Evolutionary conservation across 35 echinoderm and acorn worm genomes (phyloP).

Genomic region (Hemicentrotus pulcherrimus): DNA sequence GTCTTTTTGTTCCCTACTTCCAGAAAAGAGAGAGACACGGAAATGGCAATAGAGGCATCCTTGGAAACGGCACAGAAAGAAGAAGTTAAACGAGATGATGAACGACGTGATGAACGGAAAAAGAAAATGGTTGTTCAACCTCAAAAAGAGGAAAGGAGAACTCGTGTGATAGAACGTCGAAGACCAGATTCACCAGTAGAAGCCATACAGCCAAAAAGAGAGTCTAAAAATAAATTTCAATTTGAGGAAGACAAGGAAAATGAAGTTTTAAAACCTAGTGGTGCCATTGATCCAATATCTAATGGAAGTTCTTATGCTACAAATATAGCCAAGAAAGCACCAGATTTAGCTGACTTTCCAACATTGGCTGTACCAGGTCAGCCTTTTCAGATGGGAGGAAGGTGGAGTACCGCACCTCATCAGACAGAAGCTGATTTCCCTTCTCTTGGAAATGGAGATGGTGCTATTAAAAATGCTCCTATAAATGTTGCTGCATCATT

Average conservation of each 20-base stretch:
- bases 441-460: conserved; percentile 39
- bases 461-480: not conserved
- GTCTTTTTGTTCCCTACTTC: conserved; percentile 42
- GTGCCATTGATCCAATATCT: not conserved
- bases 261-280: not conserved
- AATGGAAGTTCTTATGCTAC: not conserved
- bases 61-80: conserved; percentile 52
- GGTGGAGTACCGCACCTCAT: not conserved
- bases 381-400: not conserved
- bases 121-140: not conserved
- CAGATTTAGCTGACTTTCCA: not conserved
- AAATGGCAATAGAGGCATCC: conserved; percentile 74
- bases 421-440: conserved; percentile 54
- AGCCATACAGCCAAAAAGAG: not conserved
- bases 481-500: not conserved
- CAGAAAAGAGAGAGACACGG: conserved; percentile 60
- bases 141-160: conserved; percentile 27
- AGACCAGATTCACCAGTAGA: not conserved
- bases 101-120: conserved; percentile 40
- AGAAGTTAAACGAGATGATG: not conserved
- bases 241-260: conserved; percentile 26
- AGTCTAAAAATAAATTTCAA: not conserved
- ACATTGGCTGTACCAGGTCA: not conserved
- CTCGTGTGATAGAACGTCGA: not conserved
- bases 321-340: conserved; percentile 14